Evolutionary conservation across 2,888 invertebrate species (phyloP).

Genomic region (Drosophila subsilvestris): DNA sequence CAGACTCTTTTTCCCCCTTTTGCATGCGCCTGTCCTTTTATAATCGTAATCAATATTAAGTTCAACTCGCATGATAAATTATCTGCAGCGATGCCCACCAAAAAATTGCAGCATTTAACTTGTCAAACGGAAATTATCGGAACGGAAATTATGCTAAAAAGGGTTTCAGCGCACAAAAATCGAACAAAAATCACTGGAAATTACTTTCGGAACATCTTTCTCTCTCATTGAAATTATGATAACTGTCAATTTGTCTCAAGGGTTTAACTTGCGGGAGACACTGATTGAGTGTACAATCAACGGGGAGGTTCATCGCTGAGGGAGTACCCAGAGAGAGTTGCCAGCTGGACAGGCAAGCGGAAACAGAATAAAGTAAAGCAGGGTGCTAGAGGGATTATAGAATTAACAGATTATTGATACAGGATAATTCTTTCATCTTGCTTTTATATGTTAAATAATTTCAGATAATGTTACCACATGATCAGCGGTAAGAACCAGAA

Average conservation of each 20-base stretch:
- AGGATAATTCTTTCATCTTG: no score
- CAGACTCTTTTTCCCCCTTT: background rate
- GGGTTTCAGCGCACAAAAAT: slow-evolving; percentile 18
- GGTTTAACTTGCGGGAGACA: slow-evolving; percentile 9
- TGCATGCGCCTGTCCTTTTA: slow-evolving; percentile 36
- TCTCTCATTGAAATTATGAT: slow-evolving; percentile 10
- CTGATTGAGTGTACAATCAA: background rate
- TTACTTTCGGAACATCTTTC: slow-evolving; percentile 14
- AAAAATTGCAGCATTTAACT: slow-evolving; percentile 82
- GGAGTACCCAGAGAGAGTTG: background rate
- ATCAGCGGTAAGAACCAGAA: no score
- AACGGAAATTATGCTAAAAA: slow-evolving; percentile 69
- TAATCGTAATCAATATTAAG: slow-evolving; percentile 79
- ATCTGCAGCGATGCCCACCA: slow-evolving; percentile 51
- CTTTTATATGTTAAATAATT: no score
- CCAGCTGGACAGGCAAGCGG: background rate
- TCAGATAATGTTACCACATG: no score
- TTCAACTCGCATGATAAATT: slow-evolving; percentile 78
- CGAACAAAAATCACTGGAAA: background rate
- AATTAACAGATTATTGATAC: no score
- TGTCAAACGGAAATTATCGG: slow-evolving; percentile 80
- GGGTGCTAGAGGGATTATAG: no score
- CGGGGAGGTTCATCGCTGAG: background rate
- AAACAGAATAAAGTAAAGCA: no score
- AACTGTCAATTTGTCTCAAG: slow-evolving; percentile 46